Evolutionary conservation across 2,113 vertebrate species (phyloP).

Genomic region (Onychorhynchus coronatus): DNA sequence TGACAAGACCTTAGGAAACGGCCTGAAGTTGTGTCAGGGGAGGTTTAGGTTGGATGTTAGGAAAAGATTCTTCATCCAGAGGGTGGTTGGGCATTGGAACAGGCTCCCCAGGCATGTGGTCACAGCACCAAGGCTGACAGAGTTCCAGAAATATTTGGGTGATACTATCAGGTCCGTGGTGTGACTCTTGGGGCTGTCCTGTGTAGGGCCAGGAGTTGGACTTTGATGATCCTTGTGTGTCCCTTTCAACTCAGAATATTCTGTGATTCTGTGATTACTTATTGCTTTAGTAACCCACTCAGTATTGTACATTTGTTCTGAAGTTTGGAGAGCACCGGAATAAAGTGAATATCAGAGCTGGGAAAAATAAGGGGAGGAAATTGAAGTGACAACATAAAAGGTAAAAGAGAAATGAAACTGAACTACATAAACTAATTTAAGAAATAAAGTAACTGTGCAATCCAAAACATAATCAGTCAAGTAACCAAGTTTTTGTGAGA

Average conservation of each 20-base stretch:
- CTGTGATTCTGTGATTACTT: neutral
- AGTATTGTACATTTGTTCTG: neutral
- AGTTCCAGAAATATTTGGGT: neutral
- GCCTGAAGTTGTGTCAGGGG: rapidly evolving
- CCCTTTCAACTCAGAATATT: neutral
- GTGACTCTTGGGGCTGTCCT: neutral
- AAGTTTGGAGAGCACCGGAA: neutral
- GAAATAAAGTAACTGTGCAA: neutral
- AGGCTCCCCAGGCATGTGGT: neutral
- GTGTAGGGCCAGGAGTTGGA: rapidly evolving
- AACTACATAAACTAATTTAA: neutral
- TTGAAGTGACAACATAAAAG: neutral
- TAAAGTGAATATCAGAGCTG: neutral
- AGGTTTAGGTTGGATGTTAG: neutral
- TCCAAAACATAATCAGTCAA: neutral
- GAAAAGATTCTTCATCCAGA: neutral
- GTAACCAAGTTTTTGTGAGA: neutral
- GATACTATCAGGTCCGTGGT: neutral
- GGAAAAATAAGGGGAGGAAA: neutral
- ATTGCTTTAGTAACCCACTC: neutral
- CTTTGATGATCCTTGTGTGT: neutral
- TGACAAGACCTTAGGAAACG: rapidly evolving
- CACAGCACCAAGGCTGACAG: neutral
- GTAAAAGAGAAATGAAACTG: neutral
- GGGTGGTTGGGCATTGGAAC: rapidly evolving